Base-by-base conservation (phyloP, 2,113 vertebrate species). In the Tyto alba region DNA sequence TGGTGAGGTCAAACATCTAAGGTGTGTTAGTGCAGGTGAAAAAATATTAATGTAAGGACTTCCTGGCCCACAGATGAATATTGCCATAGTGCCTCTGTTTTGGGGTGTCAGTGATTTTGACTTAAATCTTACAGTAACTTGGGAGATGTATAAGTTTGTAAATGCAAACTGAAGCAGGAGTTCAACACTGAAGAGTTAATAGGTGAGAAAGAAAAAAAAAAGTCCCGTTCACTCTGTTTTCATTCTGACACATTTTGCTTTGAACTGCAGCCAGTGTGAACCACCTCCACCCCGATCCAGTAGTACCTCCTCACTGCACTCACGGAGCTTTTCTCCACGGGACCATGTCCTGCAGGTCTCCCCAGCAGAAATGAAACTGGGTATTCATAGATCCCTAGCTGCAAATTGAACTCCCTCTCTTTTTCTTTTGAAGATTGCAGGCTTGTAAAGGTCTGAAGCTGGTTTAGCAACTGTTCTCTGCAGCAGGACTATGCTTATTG, bases 251-350 rank as follows among this genome's bases (percentile, higher is more conserved):
- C 36, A 7, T 57, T 89, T 60, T 68, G 40, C 43, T 89, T 78
- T 82, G 76, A 68, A n/a, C 32, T 25, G 59, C 52, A 47, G 64
- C 53, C 89, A 86, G 30, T 1, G 5, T 13, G 64, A 81, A 7
- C 71, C 43, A 13, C 71, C 41, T 38, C 69, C 27, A 25, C 62
- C 55, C 74, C 15, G 34, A 23, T 23, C 62, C 74, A 60, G 47
- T 18, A 11, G 38, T 7, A 20, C 72, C 63, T 60, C n/a, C 53
- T 30, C 40, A 7, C 26, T 15, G 26, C 17, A 6, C 30, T 69
- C 30, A 11, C 2, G 0, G 5, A 29, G 43, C 18, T 74, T 69
- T 45, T 32, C 60, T 57, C 55, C 9, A 38, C 1, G 1, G 74
- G 55, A 36, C 23, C 9, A 4, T 10, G 27, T n/a, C 53, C 67